phyloP scores from a whole-genome alignment of 2,113 vertebrate species.

The Ictalurus furcatus region DNA sequence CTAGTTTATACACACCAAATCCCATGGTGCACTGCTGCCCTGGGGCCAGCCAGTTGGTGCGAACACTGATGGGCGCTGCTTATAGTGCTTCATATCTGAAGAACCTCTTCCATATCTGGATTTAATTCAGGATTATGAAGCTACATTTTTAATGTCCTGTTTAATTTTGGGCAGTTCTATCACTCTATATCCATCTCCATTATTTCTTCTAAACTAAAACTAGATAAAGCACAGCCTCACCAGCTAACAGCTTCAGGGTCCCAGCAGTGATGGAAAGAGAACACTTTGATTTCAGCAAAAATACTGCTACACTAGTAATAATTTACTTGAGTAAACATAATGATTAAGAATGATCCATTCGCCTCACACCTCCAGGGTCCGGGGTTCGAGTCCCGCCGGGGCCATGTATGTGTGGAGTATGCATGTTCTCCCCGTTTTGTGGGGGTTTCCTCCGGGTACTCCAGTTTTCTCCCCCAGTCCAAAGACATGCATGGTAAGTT shows the following conservation, averaged over 20 bases:
- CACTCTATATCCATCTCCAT: constrained; percentile 33
- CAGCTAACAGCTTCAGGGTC: neutral
- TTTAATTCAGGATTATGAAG: constrained; percentile 77
- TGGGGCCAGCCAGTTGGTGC: constrained; percentile 56
- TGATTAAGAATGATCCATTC: neutral
- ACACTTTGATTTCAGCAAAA: neutral
- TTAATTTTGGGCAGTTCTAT: constrained; percentile 1
- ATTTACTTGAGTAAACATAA: neutral
- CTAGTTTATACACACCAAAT: constrained; percentile 75
- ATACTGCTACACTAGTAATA: neutral
- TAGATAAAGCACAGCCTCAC: neutral
- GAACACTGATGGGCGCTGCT: constrained; percentile 56
- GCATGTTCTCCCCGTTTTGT: too few relatives aligned
- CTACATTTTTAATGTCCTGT: constrained; percentile 63
- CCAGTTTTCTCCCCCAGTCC: too few relatives aligned
- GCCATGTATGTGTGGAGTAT: too few relatives aligned
- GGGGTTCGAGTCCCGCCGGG: too few relatives aligned
- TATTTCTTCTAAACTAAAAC: constrained; percentile 56
- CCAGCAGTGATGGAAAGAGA: neutral
- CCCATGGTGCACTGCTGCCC: constrained; percentile 66
- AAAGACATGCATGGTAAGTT: too few relatives aligned
- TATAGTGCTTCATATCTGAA: constrained; percentile 69
- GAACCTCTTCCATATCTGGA: constrained; percentile 68
- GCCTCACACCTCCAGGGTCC: too few relatives aligned
- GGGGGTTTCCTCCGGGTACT: too few relatives aligned